These are phyloP conservation scores for Gobionotothen gibberifrons DNA, from an alignment of 2,797 vertebrate species.

Conservation along the genomic window DNA sequence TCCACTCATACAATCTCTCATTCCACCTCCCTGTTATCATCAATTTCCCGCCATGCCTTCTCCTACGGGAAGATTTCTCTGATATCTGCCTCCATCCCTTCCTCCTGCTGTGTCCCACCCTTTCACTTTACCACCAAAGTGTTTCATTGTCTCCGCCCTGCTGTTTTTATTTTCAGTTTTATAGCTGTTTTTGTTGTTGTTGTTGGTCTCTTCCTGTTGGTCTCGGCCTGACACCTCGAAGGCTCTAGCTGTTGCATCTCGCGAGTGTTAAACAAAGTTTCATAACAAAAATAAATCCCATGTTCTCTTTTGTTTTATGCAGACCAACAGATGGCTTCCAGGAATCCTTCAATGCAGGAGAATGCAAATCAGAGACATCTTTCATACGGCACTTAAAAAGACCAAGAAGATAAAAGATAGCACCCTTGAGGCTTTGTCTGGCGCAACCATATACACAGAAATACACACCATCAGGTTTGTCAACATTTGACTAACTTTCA, in stretches of 20 bases:
- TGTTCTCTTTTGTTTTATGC: constrained; percentile 12
- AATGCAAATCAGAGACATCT: constrained; percentile 36
- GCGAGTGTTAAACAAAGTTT: constrained; percentile 47
- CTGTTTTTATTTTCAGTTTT: constrained; percentile 54
- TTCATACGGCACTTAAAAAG: constrained; percentile 18
- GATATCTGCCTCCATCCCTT: constrained; percentile 43
- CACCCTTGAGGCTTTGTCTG: constrained; percentile 7
- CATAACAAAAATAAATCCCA: constrained; percentile 42
- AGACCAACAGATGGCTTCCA: constrained; percentile 65
- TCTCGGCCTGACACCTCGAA: constrained; percentile 57
- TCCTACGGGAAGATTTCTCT: constrained; percentile 1
- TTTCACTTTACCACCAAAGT: constrained; percentile 58
- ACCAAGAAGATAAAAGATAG: not conserved
- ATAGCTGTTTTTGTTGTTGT: constrained; percentile 36
- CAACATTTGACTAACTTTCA: not conserved
- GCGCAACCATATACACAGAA: not conserved
- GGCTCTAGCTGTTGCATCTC: constrained; percentile 43
- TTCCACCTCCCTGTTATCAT: constrained; percentile 12
- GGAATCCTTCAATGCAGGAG: constrained; percentile 35
- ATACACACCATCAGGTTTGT: not conserved
- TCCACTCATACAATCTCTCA: not conserved
- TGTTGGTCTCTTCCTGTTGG: constrained; percentile 37
- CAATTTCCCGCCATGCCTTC: constrained; percentile 9
- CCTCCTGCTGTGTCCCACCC: constrained; percentile 19
- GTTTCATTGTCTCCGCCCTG: constrained; percentile 58